Base-by-base conservation (phyloP, 1,140 invertebrate species). In the Drosophila murphyi region DNA sequence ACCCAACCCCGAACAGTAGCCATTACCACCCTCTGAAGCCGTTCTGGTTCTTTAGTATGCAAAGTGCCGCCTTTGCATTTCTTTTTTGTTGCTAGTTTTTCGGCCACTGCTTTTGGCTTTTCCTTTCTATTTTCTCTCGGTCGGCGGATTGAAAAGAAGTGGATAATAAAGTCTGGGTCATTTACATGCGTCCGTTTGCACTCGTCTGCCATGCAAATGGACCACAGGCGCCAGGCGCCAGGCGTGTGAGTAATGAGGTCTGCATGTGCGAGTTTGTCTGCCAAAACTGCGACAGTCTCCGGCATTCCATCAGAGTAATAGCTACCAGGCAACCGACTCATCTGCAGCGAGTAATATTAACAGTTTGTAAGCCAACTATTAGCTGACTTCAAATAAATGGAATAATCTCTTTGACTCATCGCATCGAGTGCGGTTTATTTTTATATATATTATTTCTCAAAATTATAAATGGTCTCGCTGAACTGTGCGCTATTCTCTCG, bases 31-130 rank as follows among this genome's bases (percentile, higher is more conserved):
- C 45, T 39, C 47, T 7, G 12, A 35, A 31, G 34, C 31, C 12
- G 20, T 6, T 31, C 34, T 28, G 52, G 70, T 50, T 75, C 56
- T 87, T 87, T 87, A 88, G 80, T 89, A 87, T 87, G 83, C 83
- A 87, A 87, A 87, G 83, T 88, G 83, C 63, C 72, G 76, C 55
- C 55, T 80, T 72, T 67, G 64, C 60, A 68, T 72, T 52, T 51
- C 28, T 54, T 55, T 37, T 43, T 41, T 29, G 51, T 43, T 39
- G 10, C 39, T 41, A 41, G 31, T 51, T 62, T 20, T 12, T 56
- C 37, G 57, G 37, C 60, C 60, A 80, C 81, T 60, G 55, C 80
- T 77, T 80, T 67, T 75, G 74, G 51, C 57, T 65, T 74, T 63
- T 34, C 45, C 31, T 54, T 51, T 81, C 75, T 65, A 77, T 80